Conservation (phyloP, 2,797 vertebrate species). For the Gallinago solitaria region DNA sequence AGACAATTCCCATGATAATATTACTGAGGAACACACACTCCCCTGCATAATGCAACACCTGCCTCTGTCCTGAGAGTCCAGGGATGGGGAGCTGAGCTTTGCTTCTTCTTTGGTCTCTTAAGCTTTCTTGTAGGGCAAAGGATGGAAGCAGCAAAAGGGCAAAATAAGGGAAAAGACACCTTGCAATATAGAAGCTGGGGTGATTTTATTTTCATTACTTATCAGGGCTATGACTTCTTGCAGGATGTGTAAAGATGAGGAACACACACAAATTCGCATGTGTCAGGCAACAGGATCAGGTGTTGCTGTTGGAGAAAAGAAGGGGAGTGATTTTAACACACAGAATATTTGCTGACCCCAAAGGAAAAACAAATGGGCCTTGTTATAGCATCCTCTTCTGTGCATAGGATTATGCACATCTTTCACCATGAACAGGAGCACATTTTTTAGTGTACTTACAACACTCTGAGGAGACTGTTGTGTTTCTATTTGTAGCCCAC, state of each 20-base stretch:
- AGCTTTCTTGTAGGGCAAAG: neutral
- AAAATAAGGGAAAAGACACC: neutral
- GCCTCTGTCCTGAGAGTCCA: neutral
- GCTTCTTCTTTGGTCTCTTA: neutral
- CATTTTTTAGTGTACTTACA: neutral
- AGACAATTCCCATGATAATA: conserved; percentile 80
- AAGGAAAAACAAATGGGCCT: neutral
- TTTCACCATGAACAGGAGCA: neutral
- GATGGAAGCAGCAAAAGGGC: neutral
- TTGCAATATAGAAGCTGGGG: neutral
- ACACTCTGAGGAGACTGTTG: neutral
- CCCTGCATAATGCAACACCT: conserved; percentile 73
- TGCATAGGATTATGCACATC: neutral
- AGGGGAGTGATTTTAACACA: neutral
- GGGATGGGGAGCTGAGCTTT: neutral
- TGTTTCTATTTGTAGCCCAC: neutral
- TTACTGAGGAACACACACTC: conserved; percentile 59
- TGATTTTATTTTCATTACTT: neutral
- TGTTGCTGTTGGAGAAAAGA: neutral
- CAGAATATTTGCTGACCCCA: neutral
- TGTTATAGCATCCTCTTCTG: neutral
- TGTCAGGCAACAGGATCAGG: neutral
- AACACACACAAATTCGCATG: neutral
- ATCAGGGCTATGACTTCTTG: neutral
- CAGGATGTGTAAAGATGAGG: neutral